These are phyloP conservation scores for Lasaia peninsularis DNA, from an alignment of 1,140 invertebrate genomes.

Conservation along the genomic window DNA sequence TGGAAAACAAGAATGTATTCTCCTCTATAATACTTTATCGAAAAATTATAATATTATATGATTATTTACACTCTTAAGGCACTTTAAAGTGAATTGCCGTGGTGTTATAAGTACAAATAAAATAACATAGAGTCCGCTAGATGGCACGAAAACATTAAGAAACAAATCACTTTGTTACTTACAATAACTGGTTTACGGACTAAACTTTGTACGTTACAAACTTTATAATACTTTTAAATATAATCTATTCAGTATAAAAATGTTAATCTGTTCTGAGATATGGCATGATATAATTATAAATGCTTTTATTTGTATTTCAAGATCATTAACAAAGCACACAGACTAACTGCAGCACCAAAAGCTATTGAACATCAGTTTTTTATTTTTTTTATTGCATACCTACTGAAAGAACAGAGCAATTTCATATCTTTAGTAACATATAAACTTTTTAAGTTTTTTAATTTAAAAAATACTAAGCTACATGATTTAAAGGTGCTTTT, in stretches of 20 bases:
- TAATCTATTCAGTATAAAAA: slow-evolving; percentile 35
- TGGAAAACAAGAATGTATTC: slow-evolving; percentile 70
- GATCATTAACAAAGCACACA: slow-evolving; percentile 4
- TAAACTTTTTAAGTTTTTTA: too few species aligned
- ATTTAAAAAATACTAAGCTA: too few species aligned
- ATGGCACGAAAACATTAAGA: slow-evolving; percentile 67
- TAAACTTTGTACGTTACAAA: slow-evolving; percentile 60
- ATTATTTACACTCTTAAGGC: slow-evolving; percentile 72
- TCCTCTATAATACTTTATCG: slow-evolving; percentile 69
- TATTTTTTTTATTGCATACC: too few species aligned
- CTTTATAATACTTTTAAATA: slow-evolving; percentile 30
- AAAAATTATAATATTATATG: slow-evolving; percentile 59
- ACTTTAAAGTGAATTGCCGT: slow-evolving; percentile 59
- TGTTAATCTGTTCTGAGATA: slow-evolving; percentile 19
- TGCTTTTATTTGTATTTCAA: slow-evolving; percentile 1
- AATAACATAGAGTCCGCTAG: slow-evolving; percentile 57
- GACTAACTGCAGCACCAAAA: not conserved
- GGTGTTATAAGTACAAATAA: slow-evolving; percentile 67
- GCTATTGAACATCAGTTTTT: not conserved
- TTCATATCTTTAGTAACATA: too few species aligned
- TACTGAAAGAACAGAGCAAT: too few species aligned
- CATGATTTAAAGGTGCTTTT: too few species aligned
- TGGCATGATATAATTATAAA: slow-evolving; percentile 14
- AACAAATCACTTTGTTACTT: slow-evolving; percentile 12
- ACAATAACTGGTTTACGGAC: slow-evolving; percentile 57